Base-by-base conservation (phyloP, 2,113 vertebrate species). In the Plotosus lineatus region DNA sequence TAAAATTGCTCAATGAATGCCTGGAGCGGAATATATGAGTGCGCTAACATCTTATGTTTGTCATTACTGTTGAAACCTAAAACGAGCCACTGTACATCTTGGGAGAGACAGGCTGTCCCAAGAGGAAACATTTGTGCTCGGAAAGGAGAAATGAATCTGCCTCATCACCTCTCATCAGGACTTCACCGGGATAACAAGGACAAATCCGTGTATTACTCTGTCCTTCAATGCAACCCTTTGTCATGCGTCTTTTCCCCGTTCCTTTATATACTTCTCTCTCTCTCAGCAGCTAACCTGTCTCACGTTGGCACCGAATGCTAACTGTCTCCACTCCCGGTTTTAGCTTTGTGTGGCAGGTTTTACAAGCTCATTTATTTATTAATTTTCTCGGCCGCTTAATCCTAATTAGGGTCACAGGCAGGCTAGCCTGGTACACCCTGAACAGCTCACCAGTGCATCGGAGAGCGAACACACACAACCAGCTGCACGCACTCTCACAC, bases 141-240 rank as follows among this genome's bases (percentile, higher is more conserved):
- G 89, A 92, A 92, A 91, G 91, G 85, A 88, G 91, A 93, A 92
- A 93, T 92, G 55, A 93, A 94, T 93, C 91, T 89, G 88, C 58
- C 85, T 9, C 76, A 87, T 87, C 74, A 78, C 85, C 90, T 89
- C 88, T 6, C 78, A 71, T 88, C 83, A 74, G 60, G 75, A 81
- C 77, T 78, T 80, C 83, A 83, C 55, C 61, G 12, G 61, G 17
- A 44, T 23, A 75, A 60, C 77, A 85, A 84, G 84, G 84, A 84
- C 86, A 82, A 86, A 82, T 60, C 36, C 10, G 36, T 28, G 82
- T 61, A 51, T 61, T 66, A 66, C 40, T 48, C n/a, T 17, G 33
- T 65, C 79, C 48, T 71, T 79, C 75, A 77, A 84, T 66, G 31
- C 53, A 82, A 9, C 4, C 12, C 44, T 71, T 69, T 74, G 58